These are phyloP conservation scores for Coleophora flavipennella DNA, from an alignment of 2,888 invertebrate species.

Conservation along the genomic window DNA sequence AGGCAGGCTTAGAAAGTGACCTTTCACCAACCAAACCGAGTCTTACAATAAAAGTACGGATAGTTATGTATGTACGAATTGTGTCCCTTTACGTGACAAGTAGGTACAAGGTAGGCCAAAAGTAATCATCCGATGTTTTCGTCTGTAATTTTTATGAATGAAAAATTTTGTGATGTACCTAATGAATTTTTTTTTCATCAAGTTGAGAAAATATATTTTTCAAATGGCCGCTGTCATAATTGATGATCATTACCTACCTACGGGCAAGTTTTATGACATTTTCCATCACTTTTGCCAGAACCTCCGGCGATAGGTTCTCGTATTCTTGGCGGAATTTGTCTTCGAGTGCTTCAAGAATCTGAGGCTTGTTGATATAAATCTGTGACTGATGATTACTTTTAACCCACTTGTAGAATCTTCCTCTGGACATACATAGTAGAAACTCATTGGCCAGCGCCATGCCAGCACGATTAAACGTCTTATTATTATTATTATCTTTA, in stretches of 20 bases:
- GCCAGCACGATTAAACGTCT: too few relatives aligned
- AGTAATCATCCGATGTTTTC: neutral
- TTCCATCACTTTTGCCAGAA: constrained; percentile 14
- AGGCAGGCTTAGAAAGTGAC: too few relatives aligned
- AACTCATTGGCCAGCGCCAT: too few relatives aligned
- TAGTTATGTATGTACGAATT: too few relatives aligned
- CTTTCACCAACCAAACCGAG: too few relatives aligned
- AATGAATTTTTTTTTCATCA: neutral
- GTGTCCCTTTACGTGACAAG: too few relatives aligned
- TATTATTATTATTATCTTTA: too few relatives aligned
- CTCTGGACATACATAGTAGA: too few relatives aligned
- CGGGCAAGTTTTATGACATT: constrained; percentile 14
- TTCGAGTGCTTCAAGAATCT: constrained; percentile 1
- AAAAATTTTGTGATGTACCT: neutral
- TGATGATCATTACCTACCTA: constrained; percentile 17
- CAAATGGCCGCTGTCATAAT: constrained; percentile 13
- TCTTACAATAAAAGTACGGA: too few relatives aligned
- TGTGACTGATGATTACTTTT: too few relatives aligned
- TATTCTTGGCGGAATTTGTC: constrained; percentile 13
- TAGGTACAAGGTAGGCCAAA: neutral
- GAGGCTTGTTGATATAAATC: neutral
- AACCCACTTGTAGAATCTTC: too few relatives aligned
- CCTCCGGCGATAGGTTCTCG: constrained; percentile 17
- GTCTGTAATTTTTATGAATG: neutral
- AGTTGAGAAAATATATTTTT: constrained; percentile 4